Conservation (phyloP, 2,113 vertebrate genomes). For the Chloropsis cyanopogon region DNA sequence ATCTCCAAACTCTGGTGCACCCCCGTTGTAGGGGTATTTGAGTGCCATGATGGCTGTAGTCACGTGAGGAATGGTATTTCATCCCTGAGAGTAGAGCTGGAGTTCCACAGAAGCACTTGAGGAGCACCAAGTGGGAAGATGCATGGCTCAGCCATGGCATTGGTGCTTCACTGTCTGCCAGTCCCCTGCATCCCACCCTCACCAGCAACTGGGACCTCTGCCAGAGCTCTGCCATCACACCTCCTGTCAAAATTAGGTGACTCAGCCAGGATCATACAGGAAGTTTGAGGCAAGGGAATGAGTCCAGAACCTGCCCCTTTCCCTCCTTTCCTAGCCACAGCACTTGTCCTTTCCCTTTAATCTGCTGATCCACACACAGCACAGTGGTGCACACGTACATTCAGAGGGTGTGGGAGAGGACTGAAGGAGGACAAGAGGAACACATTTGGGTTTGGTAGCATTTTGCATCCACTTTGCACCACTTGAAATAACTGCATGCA, state of each 20-base stretch:
- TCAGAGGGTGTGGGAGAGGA: not conserved
- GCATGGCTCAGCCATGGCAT: not conserved
- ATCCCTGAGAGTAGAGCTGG: not conserved
- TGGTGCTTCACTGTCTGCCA: accelerated
- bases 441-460: not conserved
- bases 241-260: not conserved
- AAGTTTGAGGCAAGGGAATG: not conserved
- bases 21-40: not conserved
- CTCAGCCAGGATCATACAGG: not conserved
- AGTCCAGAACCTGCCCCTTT: not conserved
- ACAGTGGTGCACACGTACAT: not conserved
- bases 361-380: accelerated
- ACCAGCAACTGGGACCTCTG: not conserved
- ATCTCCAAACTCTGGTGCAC: not conserved
- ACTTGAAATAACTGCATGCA: not conserved
- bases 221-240: not conserved
- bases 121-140: not conserved
- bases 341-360: not conserved
- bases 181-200: not conserved
- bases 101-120: not conserved
- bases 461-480: not conserved
- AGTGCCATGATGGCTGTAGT: not conserved
- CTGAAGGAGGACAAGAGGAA: not conserved
- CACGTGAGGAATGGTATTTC: not conserved
- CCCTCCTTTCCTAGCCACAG: not conserved